Base-by-base conservation (phyloP, 2,797 vertebrate genomes). In the Manis crassicaudata region DNA sequence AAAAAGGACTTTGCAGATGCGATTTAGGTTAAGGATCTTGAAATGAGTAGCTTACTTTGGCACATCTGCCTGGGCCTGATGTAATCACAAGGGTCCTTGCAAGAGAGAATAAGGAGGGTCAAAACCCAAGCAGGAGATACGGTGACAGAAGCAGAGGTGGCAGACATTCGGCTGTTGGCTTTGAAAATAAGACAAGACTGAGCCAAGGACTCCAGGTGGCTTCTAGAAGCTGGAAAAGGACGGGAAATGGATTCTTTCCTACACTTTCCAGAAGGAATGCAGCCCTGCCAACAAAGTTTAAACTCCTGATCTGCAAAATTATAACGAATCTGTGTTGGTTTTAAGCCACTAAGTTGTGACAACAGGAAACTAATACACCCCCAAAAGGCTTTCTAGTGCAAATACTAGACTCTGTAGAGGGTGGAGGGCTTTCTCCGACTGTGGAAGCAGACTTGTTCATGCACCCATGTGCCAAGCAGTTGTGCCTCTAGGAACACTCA, bases 221-320 rank as follows among this genome's bases (percentile, higher is more conserved):
- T 92, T 95, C 73, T 73, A 23, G 58, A 92, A 92, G 56, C 35
- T 70, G 29, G 40, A 46, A 90, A 77, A 70, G 52, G 54, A n/a
- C 83, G 65, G 46, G n/a, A 68, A 86, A 65, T 18, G 18, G 54
- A 60, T 94, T 89, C 27, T 80, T 37, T 37, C 58, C 21, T 72
- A 21, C 18, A 67, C 10, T 88, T 87, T 85, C 80, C 27, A 80
- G 40, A 54, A 84, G 58, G 32, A 80, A 75, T 63, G 32, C 25
- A 90, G 43, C 68, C 52, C 70, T 54, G 27, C 27, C 23, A 87
- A 95, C 20, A 80, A 7, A 77, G 56, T 54, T 70, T 20, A 89
- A 80, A 92, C 21, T 73, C 86, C n/a, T 70, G 63, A 25, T 58
- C 27, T 75, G 27, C 32, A 43, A 72, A 86, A 62, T 76, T 54